Conservation (phyloP, 1,140 invertebrate genomes). For the Lordiphosa stackelbergi region DNA sequence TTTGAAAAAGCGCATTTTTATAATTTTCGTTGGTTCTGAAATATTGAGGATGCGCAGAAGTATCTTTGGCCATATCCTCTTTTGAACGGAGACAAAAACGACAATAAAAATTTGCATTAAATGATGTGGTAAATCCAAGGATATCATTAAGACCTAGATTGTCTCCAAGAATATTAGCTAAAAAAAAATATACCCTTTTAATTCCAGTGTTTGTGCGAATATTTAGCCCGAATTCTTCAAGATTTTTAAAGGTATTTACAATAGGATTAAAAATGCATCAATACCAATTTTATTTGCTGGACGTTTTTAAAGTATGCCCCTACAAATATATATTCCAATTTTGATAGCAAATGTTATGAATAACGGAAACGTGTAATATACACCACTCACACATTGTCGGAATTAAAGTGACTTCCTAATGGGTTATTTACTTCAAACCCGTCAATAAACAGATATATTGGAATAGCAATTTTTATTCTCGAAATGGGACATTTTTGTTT, state of each 20-base stretch:
- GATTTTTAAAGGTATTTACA: slow-evolving; percentile 7
- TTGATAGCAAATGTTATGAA: background rate
- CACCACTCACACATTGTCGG: background rate
- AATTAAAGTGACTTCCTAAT: slow-evolving; percentile 1
- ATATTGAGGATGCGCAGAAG: background rate
- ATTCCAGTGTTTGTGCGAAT: background rate
- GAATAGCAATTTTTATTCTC: background rate
- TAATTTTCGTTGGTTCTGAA: background rate
- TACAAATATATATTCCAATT: background rate
- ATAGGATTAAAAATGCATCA: too few relatives aligned
- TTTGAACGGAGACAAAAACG: slow-evolving; percentile 2
- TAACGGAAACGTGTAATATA: slow-evolving; percentile 1
- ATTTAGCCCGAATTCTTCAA: background rate
- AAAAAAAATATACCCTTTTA: background rate
- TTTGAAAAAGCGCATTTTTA: background rate
- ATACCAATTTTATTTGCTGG: too few relatives aligned
- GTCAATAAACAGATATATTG: background rate
- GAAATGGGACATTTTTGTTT: background rate
- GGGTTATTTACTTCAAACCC: slow-evolving; percentile 6
- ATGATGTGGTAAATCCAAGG: slow-evolving; percentile 1
- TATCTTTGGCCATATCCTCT: slow-evolving; percentile 1
- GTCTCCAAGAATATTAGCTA: background rate
- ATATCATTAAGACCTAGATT: slow-evolving; percentile 4
- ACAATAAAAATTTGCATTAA: slow-evolving; percentile 1
- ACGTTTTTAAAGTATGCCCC: background rate